Evolutionary conservation across 1,140 invertebrate genomes (phyloP).

Genomic region (Zaprionus africanus): DNA sequence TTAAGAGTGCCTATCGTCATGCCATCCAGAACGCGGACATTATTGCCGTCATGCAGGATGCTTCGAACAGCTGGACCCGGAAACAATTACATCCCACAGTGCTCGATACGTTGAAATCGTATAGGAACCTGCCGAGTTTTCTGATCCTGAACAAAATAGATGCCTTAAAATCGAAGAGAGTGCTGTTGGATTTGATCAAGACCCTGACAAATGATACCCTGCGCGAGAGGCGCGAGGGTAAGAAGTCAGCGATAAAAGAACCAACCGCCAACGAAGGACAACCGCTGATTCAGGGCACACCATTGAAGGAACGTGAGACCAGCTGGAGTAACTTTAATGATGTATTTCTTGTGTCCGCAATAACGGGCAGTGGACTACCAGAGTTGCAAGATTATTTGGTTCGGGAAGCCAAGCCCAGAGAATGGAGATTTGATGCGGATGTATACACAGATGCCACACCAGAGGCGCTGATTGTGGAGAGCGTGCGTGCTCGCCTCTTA

Average conservation of each 20-base stretch:
- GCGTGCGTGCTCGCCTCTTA: conserved; percentile 91
- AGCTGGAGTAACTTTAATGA: conserved; percentile 92
- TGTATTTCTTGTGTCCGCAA: conserved; percentile 95
- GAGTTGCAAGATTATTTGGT: conserved; percentile 91
- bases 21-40: conserved; percentile 91
- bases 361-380: conserved; percentile 90
- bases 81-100: conserved; percentile 89
- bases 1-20: conserved; percentile 88
- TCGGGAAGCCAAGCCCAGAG: conserved; percentile 86
- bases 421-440: conserved; percentile 88
- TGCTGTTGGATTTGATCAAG: conserved; percentile 89
- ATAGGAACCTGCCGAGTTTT: conserved; percentile 89
- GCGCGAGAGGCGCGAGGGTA: conserved; percentile 81
- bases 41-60: conserved; percentile 94
- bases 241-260: conserved; percentile 7
- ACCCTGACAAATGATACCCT: conserved; percentile 88
- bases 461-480: conserved; percentile 88
- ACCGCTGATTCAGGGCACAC: conserved; percentile 8
- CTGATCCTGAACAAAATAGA: conserved; percentile 96
- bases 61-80: conserved; percentile 88
- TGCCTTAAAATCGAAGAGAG: conserved; percentile 89
- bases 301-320: conserved; percentile 59
- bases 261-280: background rate
- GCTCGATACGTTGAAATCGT: conserved; percentile 88
- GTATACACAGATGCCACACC: conserved; percentile 90